Percentiles rank a stretch among this genome's conserved stretches.
Conservation (phyloP, 2,888 invertebrate genomes). For the Adela reaumurella region DNA sequence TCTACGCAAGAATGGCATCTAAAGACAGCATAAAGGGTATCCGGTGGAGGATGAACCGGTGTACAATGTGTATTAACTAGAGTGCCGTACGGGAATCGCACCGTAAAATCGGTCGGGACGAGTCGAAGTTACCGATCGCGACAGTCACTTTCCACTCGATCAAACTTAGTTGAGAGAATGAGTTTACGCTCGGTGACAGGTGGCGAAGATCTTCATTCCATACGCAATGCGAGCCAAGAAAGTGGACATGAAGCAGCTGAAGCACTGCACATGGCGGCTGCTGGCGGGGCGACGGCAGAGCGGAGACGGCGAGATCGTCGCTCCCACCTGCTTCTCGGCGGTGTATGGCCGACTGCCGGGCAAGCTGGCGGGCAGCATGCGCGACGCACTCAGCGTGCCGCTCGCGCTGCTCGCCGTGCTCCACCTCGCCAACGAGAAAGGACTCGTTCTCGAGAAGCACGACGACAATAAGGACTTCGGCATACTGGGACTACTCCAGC, state of each 20-base stretch:
- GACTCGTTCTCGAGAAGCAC: constrained; percentile 50
- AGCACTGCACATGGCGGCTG: constrained; percentile 69
- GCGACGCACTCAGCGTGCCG: constrained; percentile 71
- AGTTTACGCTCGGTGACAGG: constrained; percentile 35
- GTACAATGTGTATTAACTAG: no score
- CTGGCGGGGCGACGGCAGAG: constrained; percentile 37
- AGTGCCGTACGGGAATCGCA: no score
- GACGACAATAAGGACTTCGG: constrained; percentile 52
- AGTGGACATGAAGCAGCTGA: constrained; percentile 81
- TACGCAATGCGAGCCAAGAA: constrained; percentile 83
- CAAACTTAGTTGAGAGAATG: no score
- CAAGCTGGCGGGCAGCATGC: constrained; percentile 58
- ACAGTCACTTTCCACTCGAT: no score
- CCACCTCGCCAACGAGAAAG: constrained; percentile 82
- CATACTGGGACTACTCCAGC: constrained; percentile 35
- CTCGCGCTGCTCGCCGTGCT: constrained; percentile 77
- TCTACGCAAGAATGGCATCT: no score
- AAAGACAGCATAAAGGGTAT: no score
- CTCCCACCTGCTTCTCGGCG: constrained; percentile 48
- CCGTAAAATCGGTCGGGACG: no score
- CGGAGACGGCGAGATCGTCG: constrained; percentile 19
- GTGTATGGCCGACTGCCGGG: constrained; percentile 58
- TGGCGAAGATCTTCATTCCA: constrained; percentile 68
- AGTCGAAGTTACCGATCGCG: no score
- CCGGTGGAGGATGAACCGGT: no score